Percentiles rank a stretch among this genome's conserved stretches.
Evolutionary conservation across 2,113 vertebrate species (phyloP).

Genomic region (Caloenas nicobarica): DNA sequence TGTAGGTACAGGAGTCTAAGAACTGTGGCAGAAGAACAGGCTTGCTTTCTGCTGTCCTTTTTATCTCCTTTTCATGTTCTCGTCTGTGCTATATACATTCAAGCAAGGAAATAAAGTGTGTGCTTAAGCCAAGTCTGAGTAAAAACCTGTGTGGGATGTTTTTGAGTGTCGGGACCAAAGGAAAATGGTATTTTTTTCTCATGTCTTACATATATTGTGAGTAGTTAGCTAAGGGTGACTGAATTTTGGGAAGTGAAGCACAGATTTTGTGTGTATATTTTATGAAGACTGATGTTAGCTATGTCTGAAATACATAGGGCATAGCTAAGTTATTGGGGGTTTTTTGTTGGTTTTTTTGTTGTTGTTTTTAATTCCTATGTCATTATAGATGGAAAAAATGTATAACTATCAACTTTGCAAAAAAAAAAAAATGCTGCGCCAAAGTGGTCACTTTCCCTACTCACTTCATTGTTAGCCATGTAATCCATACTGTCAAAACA

Average conservation of each 20-base stretch:
- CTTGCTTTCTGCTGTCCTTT: fast-evolving
- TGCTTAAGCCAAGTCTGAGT: not conserved
- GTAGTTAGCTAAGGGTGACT: not conserved
- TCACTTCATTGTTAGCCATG: not conserved
- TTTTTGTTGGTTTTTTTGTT: not conserved
- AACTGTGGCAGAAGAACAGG: fast-evolving
- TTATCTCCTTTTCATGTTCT: not conserved
- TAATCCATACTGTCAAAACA: not conserved
- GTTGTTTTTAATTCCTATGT: not conserved
- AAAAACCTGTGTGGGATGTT: not conserved
- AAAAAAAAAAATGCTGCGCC: not conserved
- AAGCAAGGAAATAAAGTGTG: not conserved
- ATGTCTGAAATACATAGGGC: fast-evolving
- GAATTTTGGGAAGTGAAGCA: not conserved
- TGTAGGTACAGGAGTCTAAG: not conserved
- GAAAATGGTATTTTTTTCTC: not conserved
- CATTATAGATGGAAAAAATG: not conserved
- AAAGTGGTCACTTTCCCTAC: not conserved
- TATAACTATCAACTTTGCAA: fast-evolving
- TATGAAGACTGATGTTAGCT: not conserved
- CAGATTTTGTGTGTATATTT: not conserved
- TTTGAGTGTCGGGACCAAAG: not conserved
- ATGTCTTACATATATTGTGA: not conserved
- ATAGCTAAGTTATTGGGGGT: not conserved
- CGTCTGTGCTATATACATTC: not conserved